phyloP scores from a whole-genome alignment of 2,797 vertebrate species.

The Falco peregrinus region DNA sequence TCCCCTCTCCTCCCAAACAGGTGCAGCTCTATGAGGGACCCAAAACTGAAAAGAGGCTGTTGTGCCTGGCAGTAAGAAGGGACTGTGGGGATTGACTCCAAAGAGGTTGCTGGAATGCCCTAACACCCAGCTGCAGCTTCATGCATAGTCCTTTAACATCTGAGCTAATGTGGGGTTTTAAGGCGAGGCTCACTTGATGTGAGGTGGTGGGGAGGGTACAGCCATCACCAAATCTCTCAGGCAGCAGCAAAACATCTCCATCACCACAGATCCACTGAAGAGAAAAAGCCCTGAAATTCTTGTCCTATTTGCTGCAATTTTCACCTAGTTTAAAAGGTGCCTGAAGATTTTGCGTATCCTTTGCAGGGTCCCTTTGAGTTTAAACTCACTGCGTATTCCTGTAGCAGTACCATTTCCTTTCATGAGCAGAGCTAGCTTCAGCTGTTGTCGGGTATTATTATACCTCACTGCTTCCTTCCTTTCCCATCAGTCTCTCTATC shows the following conservation, averaged over 20 bases:
- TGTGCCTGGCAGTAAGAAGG: not conserved
- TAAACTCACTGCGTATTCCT: not conserved
- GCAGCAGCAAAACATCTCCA: not conserved
- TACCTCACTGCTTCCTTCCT: constrained; percentile 27
- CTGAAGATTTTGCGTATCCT: not conserved
- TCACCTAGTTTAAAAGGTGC: not conserved
- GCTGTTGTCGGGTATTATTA: constrained; percentile 49
- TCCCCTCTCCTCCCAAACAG: not conserved
- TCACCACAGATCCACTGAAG: not conserved
- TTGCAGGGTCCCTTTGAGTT: not conserved
- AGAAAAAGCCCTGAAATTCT: not conserved
- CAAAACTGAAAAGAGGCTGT: not conserved
- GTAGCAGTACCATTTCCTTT: not conserved
- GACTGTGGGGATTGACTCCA: not conserved
- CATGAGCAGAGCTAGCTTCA: constrained; percentile 13
- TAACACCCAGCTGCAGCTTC: not conserved
- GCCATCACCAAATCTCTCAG: not conserved
- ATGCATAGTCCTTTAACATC: not conserved
- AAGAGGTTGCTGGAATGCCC: not conserved
- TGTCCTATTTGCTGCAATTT: not conserved
- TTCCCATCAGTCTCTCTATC: not conserved
- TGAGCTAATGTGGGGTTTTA: not conserved
- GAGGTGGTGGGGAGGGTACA: not conserved
- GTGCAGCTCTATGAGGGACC: not conserved
- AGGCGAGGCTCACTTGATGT: not conserved